Evolutionary conservation across 1,140 invertebrate species (phyloP).

Genomic region (Campoletis sonorensis): DNA sequence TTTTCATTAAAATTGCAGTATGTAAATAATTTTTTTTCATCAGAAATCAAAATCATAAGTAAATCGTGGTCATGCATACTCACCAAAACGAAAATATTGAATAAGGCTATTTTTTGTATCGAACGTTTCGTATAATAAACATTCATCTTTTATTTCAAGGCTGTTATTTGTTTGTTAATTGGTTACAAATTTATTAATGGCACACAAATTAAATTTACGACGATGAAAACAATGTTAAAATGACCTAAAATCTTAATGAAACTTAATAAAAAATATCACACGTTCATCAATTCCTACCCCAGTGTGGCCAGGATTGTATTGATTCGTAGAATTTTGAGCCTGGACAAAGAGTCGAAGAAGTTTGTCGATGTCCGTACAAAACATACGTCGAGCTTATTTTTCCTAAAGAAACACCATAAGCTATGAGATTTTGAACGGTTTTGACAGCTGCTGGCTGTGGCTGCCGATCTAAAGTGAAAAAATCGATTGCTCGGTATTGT

Average conservation of each 20-base stretch:
- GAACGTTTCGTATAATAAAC: too few species aligned
- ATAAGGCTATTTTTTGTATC: too few species aligned
- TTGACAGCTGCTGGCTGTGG: constrained; percentile 73
- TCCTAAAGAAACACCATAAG: constrained; percentile 66
- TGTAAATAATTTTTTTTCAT: too few species aligned
- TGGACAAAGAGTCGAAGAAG: constrained; percentile 72
- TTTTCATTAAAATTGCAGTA: too few species aligned
- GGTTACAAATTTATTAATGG: too few species aligned
- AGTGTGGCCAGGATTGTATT: constrained; percentile 78
- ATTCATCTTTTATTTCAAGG: too few species aligned
- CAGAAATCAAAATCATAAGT: too few species aligned
- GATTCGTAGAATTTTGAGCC: constrained; percentile 76
- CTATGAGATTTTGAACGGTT: constrained; percentile 71
- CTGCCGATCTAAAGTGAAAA: constrained; percentile 72
- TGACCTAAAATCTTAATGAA: neutral
- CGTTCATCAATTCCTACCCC: constrained; percentile 45
- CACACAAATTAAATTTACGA: neutral
- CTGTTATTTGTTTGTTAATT: too few species aligned
- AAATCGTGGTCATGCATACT: too few species aligned
- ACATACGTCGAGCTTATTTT: constrained; percentile 71
- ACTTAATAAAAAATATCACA: neutral
- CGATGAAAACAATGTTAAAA: neutral
- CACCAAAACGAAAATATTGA: too few species aligned
- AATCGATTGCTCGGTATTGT: neutral
- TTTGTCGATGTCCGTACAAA: constrained; percentile 76